Percentiles rank a stretch among this genome's conserved stretches.
These are phyloP conservation scores for Polydesmus complanatus DNA, from an alignment of 2,888 invertebrate genomes.

Conservation along the genomic window DNA sequence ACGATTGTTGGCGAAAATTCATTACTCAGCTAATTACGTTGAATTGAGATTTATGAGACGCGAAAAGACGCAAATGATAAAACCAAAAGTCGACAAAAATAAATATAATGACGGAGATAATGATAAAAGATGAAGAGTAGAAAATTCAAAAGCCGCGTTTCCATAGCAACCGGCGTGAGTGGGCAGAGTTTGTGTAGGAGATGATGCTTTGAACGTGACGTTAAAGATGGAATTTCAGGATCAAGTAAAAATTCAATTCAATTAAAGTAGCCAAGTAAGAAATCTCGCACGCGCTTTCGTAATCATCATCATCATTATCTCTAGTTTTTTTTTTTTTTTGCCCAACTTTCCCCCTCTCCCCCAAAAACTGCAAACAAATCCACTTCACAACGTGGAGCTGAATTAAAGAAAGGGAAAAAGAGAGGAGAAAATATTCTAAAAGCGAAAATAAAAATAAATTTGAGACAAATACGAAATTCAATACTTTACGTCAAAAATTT, in stretches of 20 bases:
- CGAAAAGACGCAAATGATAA: background rate
- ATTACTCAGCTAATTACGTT: too few relatives aligned
- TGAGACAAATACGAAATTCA: background rate
- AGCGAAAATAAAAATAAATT: too few relatives aligned
- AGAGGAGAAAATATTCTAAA: too few relatives aligned
- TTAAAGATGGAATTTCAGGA: background rate
- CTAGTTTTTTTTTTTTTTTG: background rate
- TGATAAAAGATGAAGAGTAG: background rate
- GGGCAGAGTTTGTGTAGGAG: background rate
- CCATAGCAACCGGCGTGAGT: background rate
- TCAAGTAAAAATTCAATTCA: background rate
- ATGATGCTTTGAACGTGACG: background rate
- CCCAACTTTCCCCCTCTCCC: too few relatives aligned
- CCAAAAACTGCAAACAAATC: too few relatives aligned
- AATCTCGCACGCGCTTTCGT: background rate
- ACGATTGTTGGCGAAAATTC: too few relatives aligned
- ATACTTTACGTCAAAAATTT: background rate
- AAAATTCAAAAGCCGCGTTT: background rate
- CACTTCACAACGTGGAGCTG: background rate
- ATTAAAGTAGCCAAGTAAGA: background rate
- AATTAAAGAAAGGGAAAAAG: background rate
- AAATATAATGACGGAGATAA: background rate
- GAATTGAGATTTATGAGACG: too few relatives aligned
- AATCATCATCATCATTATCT: background rate
- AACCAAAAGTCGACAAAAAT: background rate